Evolutionary conservation across 2,797 vertebrate genomes (phyloP).

Genomic region (Alosa sapidissima): DNA sequence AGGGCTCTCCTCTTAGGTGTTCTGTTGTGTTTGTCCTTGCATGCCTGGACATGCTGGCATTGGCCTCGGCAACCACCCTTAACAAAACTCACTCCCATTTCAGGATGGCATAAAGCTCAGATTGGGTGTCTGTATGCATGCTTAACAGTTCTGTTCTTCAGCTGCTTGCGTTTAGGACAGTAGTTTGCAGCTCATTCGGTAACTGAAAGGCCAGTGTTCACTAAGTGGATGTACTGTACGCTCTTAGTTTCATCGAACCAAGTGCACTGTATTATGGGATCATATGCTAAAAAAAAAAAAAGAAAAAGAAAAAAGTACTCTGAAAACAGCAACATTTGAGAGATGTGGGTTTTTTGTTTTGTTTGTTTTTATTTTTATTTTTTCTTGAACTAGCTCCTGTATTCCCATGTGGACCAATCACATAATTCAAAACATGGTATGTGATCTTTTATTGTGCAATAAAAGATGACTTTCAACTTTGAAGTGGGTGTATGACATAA

Average conservation of each 20-base stretch:
- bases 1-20: constrained; percentile 32
- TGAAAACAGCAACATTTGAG: constrained; percentile 53
- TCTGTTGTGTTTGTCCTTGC: constrained; percentile 36
- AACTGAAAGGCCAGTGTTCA: constrained; percentile 39
- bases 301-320: constrained; percentile 44
- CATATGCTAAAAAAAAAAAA: constrained; percentile 43
- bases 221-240: constrained; percentile 48
- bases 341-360: constrained; percentile 46
- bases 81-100: constrained; percentile 7
- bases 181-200: constrained; percentile 43
- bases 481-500: constrained; percentile 30
- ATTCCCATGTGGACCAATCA: constrained; percentile 77
- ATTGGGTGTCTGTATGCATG: constrained; percentile 45
- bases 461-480: constrained; percentile 80
- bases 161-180: constrained; percentile 45
- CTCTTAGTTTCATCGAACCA: constrained; percentile 50
- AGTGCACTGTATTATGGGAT: constrained; percentile 55
- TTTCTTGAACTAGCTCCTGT: constrained; percentile 62
- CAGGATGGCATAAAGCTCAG: constrained; percentile 26
- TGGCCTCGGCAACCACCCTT: constrained; percentile 28
- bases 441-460: constrained; percentile 82
- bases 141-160: constrained; percentile 43
- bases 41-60: constrained; percentile 39
- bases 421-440: constrained; percentile 73
- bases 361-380: constrained; percentile 46